Evolutionary conservation across 2,888 invertebrate genomes (phyloP), one percentile per base, ranked within the genome.

Genomic region (Cactoblastis cactorum): DNA sequence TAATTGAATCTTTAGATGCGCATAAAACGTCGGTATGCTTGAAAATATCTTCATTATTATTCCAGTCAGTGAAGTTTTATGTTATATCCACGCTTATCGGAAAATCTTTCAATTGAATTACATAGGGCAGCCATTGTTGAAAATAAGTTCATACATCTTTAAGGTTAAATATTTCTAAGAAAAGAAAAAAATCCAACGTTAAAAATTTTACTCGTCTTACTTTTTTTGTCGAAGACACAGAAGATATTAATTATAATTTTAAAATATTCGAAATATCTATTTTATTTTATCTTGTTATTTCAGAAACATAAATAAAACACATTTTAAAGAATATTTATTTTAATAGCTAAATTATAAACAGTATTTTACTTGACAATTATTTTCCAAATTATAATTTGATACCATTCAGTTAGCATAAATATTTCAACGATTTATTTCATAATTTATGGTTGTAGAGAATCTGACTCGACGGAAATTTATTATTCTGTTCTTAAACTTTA

Each of bases 391-490:
- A 71, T 68, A 75, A 71, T 64, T 64, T 65, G 68, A 73, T 68
- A 67, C 67, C 57, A 34, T 67, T 63, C 68, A 61, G 67, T 66
- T 61, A 59, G 64, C 28, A 34, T 17, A 69, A 74, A 76, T 73
- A 76, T 80, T 73, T 77, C 69, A 73, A 65, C 83, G 78, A 83
- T 85, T 85, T 84, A 83, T 83, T 81, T 74, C 77, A 77, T 80
- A 83, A 85, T 85, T 85, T 85, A 85, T 80, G 66, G 79, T 63
- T 67, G 72, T 74, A 71, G 72, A 71, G 78, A 84, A 79, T 82
- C 80, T 82, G 81, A 84, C 74, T 79, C 77, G 71, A 71, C 77
- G 71, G 67, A 74, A 78, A 84, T 85, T 85, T 85, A 84, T 84
- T 82, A 33, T 12, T 33, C 12, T 33, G 12, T 33, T 33, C 28